Evolutionary conservation across 2,888 invertebrate genomes (phyloP), one percentile per base, ranked within the genome.

Genomic region (Dermolepida albohirtum): DNA sequence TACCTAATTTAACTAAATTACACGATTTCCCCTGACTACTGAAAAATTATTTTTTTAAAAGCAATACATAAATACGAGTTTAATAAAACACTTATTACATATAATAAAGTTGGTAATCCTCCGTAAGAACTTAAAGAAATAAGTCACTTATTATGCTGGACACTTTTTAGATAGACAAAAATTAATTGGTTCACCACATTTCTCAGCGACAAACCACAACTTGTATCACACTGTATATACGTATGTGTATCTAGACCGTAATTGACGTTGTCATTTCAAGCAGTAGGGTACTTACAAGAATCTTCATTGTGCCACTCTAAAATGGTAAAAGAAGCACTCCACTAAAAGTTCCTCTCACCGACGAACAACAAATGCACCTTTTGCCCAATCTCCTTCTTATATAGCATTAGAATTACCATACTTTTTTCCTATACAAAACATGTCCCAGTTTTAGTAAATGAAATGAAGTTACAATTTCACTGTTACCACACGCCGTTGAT

Each of bases 401-500:
- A 74, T 74, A 74, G 70, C 59, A 50, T 64, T 44, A 49, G 57
- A 67, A 67, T 65, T 70, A 68, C 70, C 69, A 66, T 70, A 72
- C 72, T 74, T 73, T 68, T 59, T 72, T 71, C 67, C 41, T 17
- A 29, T 62, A 66, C 68, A 69, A 74, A 72, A 67, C 66, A 62
- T 70, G 72, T 66, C 72, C 74, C 73, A 73, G 70, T 71, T 74
- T 72, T 72, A 65, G 67, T 64, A 67, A 62, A 68, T 69, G 67
- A 67, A 50, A 59, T 16, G 66, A 71, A 72, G 66, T 66, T 70
- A 68, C 68, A 71, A 70, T 73, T 74, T 73, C 73, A 72, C 74
- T 73, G 62, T 57, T 67, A 16, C 68, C 44, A 43, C 69, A 66
- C 69, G 55, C 49, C 63, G 47, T 63, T 43, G 43, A 34, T 64